Base-by-base conservation (phyloP, 2,888 invertebrate species). In the Ethmia dodecea region DNA sequence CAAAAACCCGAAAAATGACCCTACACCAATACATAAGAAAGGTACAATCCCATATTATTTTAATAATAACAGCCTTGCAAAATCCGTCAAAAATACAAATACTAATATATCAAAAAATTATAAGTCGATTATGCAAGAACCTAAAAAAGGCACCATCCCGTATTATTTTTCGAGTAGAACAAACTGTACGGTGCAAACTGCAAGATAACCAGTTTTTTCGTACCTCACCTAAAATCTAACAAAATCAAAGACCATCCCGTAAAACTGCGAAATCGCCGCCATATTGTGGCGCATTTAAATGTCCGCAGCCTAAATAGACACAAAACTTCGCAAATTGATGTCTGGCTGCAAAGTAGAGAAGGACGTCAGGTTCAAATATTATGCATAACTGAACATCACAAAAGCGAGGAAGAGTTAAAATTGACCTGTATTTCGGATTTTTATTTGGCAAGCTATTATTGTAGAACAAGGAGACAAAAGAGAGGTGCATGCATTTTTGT, bases 191-290 rank as follows among this genome's bases (percentile, higher is more conserved):
- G n/a, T 20, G n/a, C 8, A 20, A 9, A n/a, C 8, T n/a, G n/a
- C 8, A 20, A 9, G 20, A n/a, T n/a, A 20, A n/a, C 20, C 27
- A 13, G 13, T 18, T 30, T 30, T 30, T 30, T 30, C 29, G 29
- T 16, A 8, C 16, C 29, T 6, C 20, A 30, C n/a, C 12, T 3
- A 12, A 11, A 18, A 11, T 11, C 5, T 8, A 11, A 5, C 4
- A 30, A 11, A 16, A 6, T 3, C 8, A 16, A 4, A 18, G 11
- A 11, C 9, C 8, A 2, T 6, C n/a, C 4, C 12, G 8, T 20
- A 30, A 30, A 4, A 1, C 9, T 5, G 9, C 11, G 12, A 12
- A 20, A 20, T 20, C 20, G n/a, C 20, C 3, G 20, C 20, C n/a
- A 6, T 9, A 5, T 5, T 3, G n/a, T 12, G 3, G 18, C 29